Evolutionary conservation across 2,797 vertebrate genomes (phyloP).

Genomic region (Taenioides sp.): DNA sequence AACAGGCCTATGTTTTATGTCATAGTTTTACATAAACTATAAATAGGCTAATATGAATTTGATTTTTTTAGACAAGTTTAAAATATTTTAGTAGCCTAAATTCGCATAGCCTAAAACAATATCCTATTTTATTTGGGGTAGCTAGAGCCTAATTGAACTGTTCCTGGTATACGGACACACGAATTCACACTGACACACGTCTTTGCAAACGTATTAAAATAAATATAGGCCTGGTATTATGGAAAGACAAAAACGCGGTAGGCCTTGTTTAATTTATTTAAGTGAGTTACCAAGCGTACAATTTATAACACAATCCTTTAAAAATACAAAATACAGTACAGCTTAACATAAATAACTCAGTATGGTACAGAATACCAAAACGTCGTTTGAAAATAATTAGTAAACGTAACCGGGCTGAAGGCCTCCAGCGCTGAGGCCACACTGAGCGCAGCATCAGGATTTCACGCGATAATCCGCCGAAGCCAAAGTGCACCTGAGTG

Average conservation of each 20-base stretch:
- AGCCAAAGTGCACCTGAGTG: conserved; percentile 5
- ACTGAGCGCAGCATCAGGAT: conserved; percentile 9
- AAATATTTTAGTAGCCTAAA: neutral
- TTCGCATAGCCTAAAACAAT: neutral
- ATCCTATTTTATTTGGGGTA: too few species aligned
- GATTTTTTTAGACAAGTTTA: neutral
- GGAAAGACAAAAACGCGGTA: neutral
- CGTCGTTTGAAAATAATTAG: neutral
- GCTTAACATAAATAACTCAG: neutral
- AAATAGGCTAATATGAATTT: too few species aligned
- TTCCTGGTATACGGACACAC: too few species aligned
- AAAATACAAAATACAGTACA: too few species aligned
- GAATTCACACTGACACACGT: too few species aligned
- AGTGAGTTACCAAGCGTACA: neutral
- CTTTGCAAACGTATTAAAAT: neutral
- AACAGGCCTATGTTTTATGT: too few species aligned
- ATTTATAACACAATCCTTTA: neutral
- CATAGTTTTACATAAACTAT: neutral
- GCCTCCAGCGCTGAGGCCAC: conserved; percentile 11
- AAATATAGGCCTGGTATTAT: neutral
- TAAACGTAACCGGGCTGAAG: neutral
- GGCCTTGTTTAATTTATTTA: neutral
- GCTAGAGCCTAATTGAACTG: too few species aligned
- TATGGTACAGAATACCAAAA: neutral
- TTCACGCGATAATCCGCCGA: neutral